These are phyloP conservation scores for Megathymus violae DNA, from an alignment of 1,140 invertebrate genomes.

Conservation along the genomic window DNA sequence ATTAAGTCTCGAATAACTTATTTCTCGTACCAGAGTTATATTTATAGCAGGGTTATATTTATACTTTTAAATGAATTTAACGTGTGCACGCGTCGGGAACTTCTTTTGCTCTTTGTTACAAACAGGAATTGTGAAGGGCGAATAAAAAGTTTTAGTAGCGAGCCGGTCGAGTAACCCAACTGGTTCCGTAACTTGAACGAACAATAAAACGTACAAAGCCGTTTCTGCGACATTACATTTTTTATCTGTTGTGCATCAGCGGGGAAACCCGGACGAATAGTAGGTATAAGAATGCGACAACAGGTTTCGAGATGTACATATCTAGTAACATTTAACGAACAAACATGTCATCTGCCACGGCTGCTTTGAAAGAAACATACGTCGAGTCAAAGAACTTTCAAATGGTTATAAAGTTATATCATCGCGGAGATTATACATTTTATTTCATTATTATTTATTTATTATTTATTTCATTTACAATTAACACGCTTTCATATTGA, in stretches of 20 bases:
- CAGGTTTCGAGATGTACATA: not conserved
- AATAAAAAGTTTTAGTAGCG: conserved; percentile 21
- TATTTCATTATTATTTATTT: no score
- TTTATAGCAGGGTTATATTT: not conserved
- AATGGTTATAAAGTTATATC: no score
- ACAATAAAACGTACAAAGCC: conserved; percentile 21
- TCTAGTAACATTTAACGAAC: no score
- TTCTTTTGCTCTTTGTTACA: conserved; percentile 14
- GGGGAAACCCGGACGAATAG: conserved; percentile 20
- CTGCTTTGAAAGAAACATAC: no score
- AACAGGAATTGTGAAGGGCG: conserved; percentile 26
- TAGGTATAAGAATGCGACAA: not conserved
- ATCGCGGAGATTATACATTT: no score
- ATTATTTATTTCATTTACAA: no score
- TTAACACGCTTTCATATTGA: no score
- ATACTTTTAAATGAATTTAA: conserved; percentile 9
- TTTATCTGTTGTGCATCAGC: not conserved
- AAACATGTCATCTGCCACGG: no score
- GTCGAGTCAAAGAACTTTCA: no score
- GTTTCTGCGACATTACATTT: conserved; percentile 8
- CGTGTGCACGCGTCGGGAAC: conserved; percentile 28
- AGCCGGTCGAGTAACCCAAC: conserved; percentile 18
- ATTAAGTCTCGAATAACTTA: no score
- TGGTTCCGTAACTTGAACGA: conserved; percentile 16
- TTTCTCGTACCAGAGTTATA: no score